A percentile compares a stretch with the other conserved stretches of the same genome.
Conservation (phyloP, 2,888 invertebrate species). For the Phymatocera aterrima region DNA sequence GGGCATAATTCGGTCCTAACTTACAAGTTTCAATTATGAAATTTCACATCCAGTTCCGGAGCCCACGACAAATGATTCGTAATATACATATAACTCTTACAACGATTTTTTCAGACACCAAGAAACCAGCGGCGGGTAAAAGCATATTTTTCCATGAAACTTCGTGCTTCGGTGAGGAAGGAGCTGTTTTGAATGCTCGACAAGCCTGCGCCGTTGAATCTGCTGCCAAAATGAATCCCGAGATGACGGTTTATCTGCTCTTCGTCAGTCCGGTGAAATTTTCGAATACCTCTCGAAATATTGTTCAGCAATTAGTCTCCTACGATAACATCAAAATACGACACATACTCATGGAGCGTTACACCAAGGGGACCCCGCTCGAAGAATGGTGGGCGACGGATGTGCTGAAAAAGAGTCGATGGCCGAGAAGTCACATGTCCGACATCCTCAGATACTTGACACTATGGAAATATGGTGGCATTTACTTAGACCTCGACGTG, state of each 20-base stretch:
- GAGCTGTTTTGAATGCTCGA: slow-evolving; percentile 75
- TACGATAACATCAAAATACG: slow-evolving; percentile 77
- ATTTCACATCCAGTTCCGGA: neutral
- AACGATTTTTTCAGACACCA: slow-evolving; percentile 53
- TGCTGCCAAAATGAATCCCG: slow-evolving; percentile 80
- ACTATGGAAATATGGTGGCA: slow-evolving; percentile 86
- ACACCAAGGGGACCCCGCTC: slow-evolving; percentile 78
- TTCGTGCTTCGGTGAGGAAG: slow-evolving; percentile 76
- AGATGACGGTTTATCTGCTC: slow-evolving; percentile 77
- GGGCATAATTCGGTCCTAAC: no score
- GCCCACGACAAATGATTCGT: neutral
- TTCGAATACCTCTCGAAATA: slow-evolving; percentile 61
- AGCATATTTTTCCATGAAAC: slow-evolving; percentile 84
- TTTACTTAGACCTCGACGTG: slow-evolving; percentile 86
- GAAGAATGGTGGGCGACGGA: slow-evolving; percentile 77
- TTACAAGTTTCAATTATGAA: no score
- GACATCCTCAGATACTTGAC: slow-evolving; percentile 82
- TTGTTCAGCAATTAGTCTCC: slow-evolving; percentile 70
- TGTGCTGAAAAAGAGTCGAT: slow-evolving; percentile 76
- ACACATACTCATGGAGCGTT: slow-evolving; percentile 76
- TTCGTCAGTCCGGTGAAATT: slow-evolving; percentile 75
- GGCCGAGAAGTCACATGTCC: slow-evolving; percentile 80
- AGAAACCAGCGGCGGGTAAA: slow-evolving; percentile 65
- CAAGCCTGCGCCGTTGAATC: slow-evolving; percentile 85
- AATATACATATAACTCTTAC: neutral